phyloP scores from a whole-genome alignment of 2,797 vertebrate species.

The Cyprinodon diabolis region DNA sequence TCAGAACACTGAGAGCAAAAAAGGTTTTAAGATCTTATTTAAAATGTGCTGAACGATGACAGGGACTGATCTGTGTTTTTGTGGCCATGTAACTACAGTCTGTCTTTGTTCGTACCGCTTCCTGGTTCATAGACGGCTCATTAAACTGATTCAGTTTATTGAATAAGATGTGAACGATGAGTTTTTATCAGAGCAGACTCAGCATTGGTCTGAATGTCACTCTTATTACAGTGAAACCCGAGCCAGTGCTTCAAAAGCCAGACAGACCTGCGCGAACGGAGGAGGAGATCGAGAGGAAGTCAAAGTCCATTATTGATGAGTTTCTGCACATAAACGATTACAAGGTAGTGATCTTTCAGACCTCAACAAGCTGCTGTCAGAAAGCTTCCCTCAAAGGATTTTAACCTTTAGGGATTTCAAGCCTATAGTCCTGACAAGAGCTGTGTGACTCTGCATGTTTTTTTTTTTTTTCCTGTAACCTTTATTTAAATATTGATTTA shows the following conservation, averaged over 20 bases:
- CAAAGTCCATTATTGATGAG: conserved; percentile 95
- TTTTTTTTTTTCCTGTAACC: background rate
- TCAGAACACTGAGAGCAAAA: conserved; percentile 54
- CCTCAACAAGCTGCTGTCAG: background rate
- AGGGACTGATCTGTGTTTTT: background rate
- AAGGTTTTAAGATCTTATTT: background rate
- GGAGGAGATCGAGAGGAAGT: conserved; percentile 92
- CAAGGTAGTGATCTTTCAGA: conserved; percentile 81
- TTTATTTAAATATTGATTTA: background rate
- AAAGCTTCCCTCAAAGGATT: background rate
- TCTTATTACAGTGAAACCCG: conserved; percentile 80
- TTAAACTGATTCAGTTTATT: background rate
- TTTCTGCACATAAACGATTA: conserved; percentile 98
- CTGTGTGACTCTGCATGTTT: background rate
- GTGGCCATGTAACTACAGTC: background rate
- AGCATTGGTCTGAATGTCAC: background rate
- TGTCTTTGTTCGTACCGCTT: background rate
- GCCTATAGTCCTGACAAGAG: background rate
- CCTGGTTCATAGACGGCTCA: background rate
- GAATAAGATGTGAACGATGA: background rate
- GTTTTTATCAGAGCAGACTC: background rate
- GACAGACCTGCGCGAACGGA: conserved; percentile 85
- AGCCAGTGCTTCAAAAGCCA: conserved; percentile 73
- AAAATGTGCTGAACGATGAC: background rate
- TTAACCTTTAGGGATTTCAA: background rate